Evolutionary conservation across 2,888 invertebrate genomes (phyloP), one percentile per base, ranked within the genome.

Genomic region (Amphipyra tragopoginis): DNA sequence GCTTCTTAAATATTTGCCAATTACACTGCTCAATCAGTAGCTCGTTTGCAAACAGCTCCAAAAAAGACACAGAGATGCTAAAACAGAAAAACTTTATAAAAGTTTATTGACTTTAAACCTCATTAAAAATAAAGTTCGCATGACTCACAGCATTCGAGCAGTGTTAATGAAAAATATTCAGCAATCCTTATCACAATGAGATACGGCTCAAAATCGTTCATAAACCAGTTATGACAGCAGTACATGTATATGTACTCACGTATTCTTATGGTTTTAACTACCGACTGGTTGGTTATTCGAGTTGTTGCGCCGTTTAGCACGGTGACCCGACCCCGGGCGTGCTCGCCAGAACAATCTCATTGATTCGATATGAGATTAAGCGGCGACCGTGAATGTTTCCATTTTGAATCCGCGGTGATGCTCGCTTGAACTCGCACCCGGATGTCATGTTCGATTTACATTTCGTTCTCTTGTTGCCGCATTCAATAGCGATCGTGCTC

Each of bases 371-470:
- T 82, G 75, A 91, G 93, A 93, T 93, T 90, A 92, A 90, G 86
- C 87, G 76, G 86, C 86, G 85, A 86, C 86, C 86, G 85, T 88
- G 87, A 88, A 92, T 89, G 91, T 90, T 89, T 91, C 90, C 90
- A 91, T 92, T 89, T 90, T 85, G 86, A 87, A 86, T 90, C 85
- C 77, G 88, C 87, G 80, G 84, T 85, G 86, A 90, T 90, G 89
- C 85, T 86, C 86, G 86, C 84, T 86, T 92, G 90, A 92, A 90
- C 91, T 89, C 85, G 88, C 92, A 91, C 91, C 93, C 92, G 92
- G 93, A 93, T 93, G 92, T 92, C 92, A 89, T 91, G 90, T 91
- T 88, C 81, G 85, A 86, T 90, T 90, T 88, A 87, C 87, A 88
- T 90, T 90, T 88, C 77, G 89, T 83, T 86, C 87, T 88, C 86